Evolutionary conservation across 2,113 vertebrate species (phyloP).

Genomic region (Cygnus atratus): DNA sequence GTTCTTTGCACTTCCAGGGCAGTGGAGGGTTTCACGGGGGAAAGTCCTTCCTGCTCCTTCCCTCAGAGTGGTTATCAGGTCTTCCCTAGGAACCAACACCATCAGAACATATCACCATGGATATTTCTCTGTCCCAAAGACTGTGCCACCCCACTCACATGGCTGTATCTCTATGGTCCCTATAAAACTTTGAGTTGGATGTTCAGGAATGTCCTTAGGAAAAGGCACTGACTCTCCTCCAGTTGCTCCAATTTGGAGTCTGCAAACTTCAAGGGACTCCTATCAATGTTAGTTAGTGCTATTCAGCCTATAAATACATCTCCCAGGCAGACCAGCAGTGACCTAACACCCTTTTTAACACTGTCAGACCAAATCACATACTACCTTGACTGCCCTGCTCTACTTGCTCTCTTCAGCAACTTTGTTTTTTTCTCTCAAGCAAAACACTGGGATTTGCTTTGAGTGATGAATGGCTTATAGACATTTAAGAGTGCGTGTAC

Average conservation of each 20-base stretch:
- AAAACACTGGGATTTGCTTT: not conserved
- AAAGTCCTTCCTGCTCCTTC: not conserved
- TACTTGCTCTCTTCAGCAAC: not conserved
- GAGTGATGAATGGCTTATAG: not conserved
- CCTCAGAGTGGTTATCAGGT: not conserved
- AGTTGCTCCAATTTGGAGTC: not conserved
- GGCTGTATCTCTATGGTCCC: not conserved
- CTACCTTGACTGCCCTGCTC: not conserved
- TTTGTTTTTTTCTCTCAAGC: not conserved
- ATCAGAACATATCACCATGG: not conserved
- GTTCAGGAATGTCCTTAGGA: not conserved
- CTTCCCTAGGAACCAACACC: fast-evolving
- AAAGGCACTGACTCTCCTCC: not conserved
- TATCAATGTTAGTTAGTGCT: not conserved
- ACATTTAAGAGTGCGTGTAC: not conserved
- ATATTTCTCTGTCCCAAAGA: not conserved
- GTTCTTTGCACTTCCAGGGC: not conserved
- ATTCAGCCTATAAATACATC: not conserved
- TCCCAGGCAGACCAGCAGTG: not conserved
- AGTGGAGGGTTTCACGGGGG: not conserved
- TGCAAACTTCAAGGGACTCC: not conserved
- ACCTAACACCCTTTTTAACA: not conserved
- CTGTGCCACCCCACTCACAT: fast-evolving
- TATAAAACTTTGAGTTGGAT: not conserved
- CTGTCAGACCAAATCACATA: not conserved